These are phyloP conservation scores for Crocidura indochinensis DNA, from an alignment of 2,797 vertebrate species.

Conservation along the genomic window DNA sequence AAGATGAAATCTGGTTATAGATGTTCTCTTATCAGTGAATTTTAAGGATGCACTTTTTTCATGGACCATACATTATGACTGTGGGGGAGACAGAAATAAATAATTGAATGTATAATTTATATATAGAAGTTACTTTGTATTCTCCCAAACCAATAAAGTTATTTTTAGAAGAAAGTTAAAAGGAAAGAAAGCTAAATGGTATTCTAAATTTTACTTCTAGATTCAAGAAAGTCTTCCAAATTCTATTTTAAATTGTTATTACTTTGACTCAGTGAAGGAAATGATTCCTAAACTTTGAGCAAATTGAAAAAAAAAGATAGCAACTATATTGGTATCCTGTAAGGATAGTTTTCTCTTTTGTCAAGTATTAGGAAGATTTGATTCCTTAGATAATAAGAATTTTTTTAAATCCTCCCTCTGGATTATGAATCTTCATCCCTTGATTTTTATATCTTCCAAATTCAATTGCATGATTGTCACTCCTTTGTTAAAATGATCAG, in stretches of 20 bases:
- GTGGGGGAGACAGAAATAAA: neutral
- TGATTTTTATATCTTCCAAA: neutral
- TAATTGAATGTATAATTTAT: neutral
- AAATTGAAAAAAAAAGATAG: slow-evolving; percentile 54
- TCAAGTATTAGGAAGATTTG: neutral
- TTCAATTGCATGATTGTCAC: slow-evolving; percentile 7
- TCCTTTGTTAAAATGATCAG: slow-evolving; percentile 24
- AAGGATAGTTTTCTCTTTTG: slow-evolving; percentile 40
- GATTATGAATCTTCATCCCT: neutral
- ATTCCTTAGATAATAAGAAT: neutral
- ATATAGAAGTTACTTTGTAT: neutral
- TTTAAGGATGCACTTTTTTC: neutral
- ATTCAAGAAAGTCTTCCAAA: slow-evolving; percentile 40
- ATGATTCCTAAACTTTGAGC: slow-evolving; percentile 18
- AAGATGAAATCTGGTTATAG: neutral
- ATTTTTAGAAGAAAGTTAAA: slow-evolving; percentile 61
- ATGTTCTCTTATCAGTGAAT: neutral
- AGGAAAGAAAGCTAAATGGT: slow-evolving; percentile 33
- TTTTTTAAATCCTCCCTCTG: neutral
- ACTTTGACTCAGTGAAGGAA: slow-evolving; percentile 55
- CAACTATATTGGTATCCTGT: neutral
- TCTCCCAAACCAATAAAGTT: slow-evolving; percentile 39
- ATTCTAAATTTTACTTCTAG: slow-evolving; percentile 54
- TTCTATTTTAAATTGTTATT: slow-evolving; percentile 60
- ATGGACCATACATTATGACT: neutral